Conservation (phyloP, 2,888 invertebrate species). For the Drosophila neotestacea region DNA sequence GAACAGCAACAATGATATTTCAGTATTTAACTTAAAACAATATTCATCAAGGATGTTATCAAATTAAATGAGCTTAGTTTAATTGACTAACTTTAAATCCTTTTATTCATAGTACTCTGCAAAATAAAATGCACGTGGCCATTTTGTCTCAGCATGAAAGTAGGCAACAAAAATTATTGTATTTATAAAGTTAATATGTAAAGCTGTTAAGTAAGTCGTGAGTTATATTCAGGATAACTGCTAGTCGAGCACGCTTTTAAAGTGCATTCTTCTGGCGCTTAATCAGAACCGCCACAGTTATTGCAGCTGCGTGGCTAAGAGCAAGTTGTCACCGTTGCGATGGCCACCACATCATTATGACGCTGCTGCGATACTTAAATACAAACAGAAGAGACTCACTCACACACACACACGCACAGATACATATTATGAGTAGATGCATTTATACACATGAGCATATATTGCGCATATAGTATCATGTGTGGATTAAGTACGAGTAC, state of each 20-base stretch:
- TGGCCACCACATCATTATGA: conserved; percentile 57
- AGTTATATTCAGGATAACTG: conserved; percentile 17
- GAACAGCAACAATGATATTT: conserved; percentile 14
- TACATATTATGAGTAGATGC: conserved; percentile 5
- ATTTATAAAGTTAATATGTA: neutral
- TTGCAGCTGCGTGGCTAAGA: conserved; percentile 41
- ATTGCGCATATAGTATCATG: conserved; percentile 2
- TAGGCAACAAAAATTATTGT: neutral
- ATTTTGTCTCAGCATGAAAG: neutral
- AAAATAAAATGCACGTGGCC: neutral
- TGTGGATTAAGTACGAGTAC: conserved; percentile 14
- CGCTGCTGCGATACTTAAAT: conserved; percentile 46
- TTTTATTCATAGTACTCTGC: conserved; percentile 3
- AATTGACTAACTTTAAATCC: conserved; percentile 4
- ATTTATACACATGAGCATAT: conserved; percentile 11
- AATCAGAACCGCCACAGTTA: conserved; percentile 49
- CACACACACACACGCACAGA: neutral
- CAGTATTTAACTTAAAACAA: conserved; percentile 19
- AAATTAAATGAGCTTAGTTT: conserved; percentile 16
- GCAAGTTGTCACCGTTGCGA: conserved; percentile 34
- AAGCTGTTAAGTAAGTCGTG: neutral
- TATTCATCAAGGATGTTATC: conserved; percentile 6
- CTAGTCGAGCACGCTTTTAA: neutral
- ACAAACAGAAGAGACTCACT: conserved; percentile 12
- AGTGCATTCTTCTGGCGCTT: conserved; percentile 28